These are phyloP conservation scores for Euura lappo DNA, from an alignment of 1,140 invertebrate species.

Conservation along the genomic window DNA sequence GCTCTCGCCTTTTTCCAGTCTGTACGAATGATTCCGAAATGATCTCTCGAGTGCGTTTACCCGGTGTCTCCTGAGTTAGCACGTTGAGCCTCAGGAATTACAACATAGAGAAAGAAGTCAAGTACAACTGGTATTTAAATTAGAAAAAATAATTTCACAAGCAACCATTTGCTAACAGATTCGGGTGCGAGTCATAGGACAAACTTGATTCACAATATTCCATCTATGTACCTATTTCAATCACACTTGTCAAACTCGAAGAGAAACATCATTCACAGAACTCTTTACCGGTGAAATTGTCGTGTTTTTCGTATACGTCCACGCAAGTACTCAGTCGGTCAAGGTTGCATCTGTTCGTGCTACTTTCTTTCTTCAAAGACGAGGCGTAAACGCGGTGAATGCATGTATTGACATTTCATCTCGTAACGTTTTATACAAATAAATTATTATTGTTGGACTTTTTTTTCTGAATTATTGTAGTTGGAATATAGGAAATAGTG, in stretches of 20 bases:
- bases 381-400: too few relatives aligned
- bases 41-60: background rate
- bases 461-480: too few relatives aligned
- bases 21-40: background rate
- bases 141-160: background rate
- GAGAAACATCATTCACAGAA: background rate
- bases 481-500: too few relatives aligned
- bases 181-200: background rate
- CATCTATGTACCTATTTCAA: too few relatives aligned
- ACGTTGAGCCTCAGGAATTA: background rate
- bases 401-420: too few relatives aligned
- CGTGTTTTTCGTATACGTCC: background rate
- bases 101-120: background rate
- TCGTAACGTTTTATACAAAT: too few relatives aligned
- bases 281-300: background rate
- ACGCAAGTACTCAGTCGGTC: background rate
- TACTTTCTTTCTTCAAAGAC: background rate
- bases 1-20: too few relatives aligned
- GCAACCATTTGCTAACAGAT: background rate
- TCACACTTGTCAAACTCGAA: background rate
- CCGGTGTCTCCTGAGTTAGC: background rate
- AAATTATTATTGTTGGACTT: too few relatives aligned
- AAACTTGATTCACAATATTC: too few relatives aligned
- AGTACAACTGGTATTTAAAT: background rate
- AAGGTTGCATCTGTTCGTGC: conserved; percentile 3